Evolutionary conservation across 2,888 invertebrate species (phyloP).

Genomic region (Branchipolynoe longqiensis): DNA sequence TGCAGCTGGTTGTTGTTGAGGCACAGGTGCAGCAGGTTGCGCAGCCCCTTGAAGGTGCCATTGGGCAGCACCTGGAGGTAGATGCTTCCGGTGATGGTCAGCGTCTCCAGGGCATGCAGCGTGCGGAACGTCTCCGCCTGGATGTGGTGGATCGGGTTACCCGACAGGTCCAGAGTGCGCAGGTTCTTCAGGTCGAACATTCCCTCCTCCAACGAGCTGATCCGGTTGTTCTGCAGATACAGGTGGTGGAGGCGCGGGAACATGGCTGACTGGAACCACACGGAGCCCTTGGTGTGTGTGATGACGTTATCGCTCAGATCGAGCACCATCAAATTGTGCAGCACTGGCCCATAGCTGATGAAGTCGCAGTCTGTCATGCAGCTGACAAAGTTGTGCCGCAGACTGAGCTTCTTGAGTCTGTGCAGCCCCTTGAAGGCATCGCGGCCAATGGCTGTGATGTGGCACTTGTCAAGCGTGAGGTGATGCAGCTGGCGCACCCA

Average conservation of each 20-base stretch:
- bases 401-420: constrained; percentile 57
- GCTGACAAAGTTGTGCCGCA: constrained; percentile 48
- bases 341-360: constrained; percentile 28
- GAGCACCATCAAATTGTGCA: neutral
- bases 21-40: constrained; percentile 35
- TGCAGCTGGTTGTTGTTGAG: constrained; percentile 57
- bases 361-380: constrained; percentile 52
- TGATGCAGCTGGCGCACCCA: constrained; percentile 28
- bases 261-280: neutral
- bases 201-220: constrained; percentile 71
- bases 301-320: constrained; percentile 59
- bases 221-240: constrained; percentile 53
- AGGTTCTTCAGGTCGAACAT: constrained; percentile 86
- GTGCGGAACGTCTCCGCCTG: constrained; percentile 38
- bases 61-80: constrained; percentile 51
- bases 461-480: constrained; percentile 47
- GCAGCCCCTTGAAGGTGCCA: constrained; percentile 58
- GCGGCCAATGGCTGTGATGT: neutral
- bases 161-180: constrained; percentile 86
- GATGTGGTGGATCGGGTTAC: constrained; percentile 87
- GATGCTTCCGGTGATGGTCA: constrained; percentile 40
- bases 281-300: neutral
- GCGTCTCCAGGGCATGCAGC: constrained; percentile 46
- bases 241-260: constrained; percentile 53
- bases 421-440: constrained; percentile 58